Conservation (phyloP, 2,888 invertebrate genomes). For the Plusia festucae region DNA sequence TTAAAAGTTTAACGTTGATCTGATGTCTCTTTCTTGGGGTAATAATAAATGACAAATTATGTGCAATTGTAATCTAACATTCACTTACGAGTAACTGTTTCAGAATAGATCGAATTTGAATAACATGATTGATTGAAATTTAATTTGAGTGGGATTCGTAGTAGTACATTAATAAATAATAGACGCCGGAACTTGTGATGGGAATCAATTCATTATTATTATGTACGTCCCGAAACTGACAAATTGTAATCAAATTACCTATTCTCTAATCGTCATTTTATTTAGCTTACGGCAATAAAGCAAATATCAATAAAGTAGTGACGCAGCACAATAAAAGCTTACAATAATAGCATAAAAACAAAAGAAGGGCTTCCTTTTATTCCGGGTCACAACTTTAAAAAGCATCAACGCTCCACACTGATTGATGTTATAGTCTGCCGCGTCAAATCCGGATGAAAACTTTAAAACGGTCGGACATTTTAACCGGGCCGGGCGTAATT, state of each 20-base stretch:
- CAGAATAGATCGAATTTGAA: background rate
- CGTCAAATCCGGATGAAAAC: conserved; percentile 77
- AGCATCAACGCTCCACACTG: conserved; percentile 66
- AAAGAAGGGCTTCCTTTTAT: conserved; percentile 32
- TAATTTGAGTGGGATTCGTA: background rate
- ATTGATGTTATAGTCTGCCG: conserved; percentile 80
- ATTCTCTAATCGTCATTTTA: no score
- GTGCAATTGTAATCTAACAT: no score
- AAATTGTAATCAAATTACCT: no score
- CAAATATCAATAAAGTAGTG: background rate
- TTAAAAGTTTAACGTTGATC: conserved; percentile 13
- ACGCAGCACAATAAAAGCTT: background rate
- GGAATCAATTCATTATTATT: no score
- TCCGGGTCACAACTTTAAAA: conserved; percentile 62
- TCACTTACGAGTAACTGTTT: no score
- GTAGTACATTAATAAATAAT: no score
- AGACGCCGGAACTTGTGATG: no score
- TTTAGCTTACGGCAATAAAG: no score
- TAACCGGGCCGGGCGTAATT: conserved; percentile 78
- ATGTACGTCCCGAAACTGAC: no score
- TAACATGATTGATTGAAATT: background rate
- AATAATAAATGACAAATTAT: background rate
- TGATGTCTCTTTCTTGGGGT: no score
- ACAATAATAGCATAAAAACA: background rate
- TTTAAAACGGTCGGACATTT: conserved; percentile 78